Conservation (phyloP, 2,113 vertebrate genomes). For the Catharus bicknelli region DNA sequence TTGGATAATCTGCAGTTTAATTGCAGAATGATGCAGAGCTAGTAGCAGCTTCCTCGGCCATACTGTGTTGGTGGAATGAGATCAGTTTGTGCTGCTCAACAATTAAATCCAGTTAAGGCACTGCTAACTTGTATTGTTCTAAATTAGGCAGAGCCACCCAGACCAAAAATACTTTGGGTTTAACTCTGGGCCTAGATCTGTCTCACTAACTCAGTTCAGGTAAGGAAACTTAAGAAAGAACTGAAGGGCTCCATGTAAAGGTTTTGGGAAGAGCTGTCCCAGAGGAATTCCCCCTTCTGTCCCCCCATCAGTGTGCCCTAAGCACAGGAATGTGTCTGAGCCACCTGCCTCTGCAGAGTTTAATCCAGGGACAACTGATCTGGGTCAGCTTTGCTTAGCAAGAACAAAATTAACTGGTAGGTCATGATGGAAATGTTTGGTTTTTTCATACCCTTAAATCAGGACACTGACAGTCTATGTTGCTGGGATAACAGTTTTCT, state of each 20-base stretch:
- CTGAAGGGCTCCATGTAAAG: neutral
- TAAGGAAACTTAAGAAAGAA: neutral
- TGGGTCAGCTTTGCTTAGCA: neutral
- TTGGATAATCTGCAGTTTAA: neutral
- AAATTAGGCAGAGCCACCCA: neutral
- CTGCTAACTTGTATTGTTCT: neutral
- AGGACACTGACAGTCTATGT: slow-evolving; percentile 27
- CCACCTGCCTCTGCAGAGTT: accelerated
- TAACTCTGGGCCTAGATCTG: neutral
- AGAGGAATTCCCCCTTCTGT: neutral
- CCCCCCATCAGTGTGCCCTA: neutral
- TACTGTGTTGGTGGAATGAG: neutral
- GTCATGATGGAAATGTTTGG: neutral
- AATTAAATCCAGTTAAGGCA: neutral
- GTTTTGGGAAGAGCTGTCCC: neutral
- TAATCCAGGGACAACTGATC: neutral
- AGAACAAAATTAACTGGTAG: neutral
- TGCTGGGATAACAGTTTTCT: slow-evolving; percentile 36
- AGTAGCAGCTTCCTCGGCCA: neutral
- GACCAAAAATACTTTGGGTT: neutral
- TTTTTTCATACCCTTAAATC: slow-evolving; percentile 24
- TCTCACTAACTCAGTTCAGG: neutral
- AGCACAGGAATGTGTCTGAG: neutral
- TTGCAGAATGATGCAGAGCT: neutral
- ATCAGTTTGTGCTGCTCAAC: neutral